Percentiles rank a stretch among this genome's conserved stretches.
Evolutionary conservation across 2,113 vertebrate genomes (phyloP).

Genomic region (Grus americana): DNA sequence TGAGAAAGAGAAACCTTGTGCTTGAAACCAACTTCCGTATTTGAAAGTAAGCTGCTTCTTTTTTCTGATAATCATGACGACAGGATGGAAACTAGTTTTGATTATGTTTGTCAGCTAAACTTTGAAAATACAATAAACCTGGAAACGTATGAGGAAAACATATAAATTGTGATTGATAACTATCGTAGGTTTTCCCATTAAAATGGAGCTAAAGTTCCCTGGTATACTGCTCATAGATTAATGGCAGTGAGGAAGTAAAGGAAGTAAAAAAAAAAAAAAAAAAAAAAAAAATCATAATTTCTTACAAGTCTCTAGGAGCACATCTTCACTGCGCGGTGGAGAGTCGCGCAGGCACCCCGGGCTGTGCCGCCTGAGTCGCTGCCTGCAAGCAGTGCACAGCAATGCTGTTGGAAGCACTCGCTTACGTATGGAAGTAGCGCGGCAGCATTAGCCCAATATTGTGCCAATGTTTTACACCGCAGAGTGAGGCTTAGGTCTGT

Average conservation of each 20-base stretch:
- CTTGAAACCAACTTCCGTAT: background rate
- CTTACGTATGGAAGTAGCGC: accelerated
- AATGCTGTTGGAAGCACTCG: accelerated
- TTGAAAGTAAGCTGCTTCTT: background rate
- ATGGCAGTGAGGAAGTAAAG: background rate
- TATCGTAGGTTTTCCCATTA: background rate
- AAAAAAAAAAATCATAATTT: background rate
- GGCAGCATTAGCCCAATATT: background rate
- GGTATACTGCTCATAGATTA: background rate
- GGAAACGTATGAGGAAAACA: background rate
- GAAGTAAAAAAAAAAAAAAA: too few species aligned
- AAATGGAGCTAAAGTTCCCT: background rate
- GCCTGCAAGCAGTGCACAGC: accelerated
- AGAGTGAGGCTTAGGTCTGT: background rate
- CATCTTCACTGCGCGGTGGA: accelerated
- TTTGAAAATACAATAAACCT: background rate
- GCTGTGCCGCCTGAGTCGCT: background rate
- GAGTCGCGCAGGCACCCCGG: background rate
- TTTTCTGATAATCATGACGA: background rate
- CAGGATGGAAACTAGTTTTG: background rate
- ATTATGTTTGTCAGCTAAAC: background rate
- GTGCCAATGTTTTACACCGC: background rate
- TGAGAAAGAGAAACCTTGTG: background rate
- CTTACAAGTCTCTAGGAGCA: background rate
- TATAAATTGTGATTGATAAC: background rate